Conservation (phyloP, 1,140 invertebrate genomes). For the Oscheius sp. region DNA sequence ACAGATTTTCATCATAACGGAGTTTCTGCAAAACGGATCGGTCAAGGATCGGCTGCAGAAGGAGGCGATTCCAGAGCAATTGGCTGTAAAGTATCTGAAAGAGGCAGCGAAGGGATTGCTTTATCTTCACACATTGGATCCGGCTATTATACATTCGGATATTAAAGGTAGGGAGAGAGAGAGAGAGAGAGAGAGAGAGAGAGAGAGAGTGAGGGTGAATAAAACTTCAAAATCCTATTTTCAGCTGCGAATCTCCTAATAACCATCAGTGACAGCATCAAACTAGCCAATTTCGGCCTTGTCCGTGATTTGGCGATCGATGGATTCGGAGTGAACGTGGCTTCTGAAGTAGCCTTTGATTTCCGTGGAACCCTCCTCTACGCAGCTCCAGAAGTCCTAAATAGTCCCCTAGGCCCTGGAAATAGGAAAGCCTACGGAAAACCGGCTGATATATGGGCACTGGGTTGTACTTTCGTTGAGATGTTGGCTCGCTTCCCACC, state of each 20-base stretch:
- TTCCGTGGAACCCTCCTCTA: constrained; percentile 39
- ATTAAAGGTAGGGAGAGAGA: no score
- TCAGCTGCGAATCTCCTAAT: constrained; percentile 39
- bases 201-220: no score
- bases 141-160: constrained; percentile 36
- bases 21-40: constrained; percentile 30
- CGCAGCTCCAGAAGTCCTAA: constrained; percentile 39
- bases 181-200: no score
- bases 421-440: constrained; percentile 34
- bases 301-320: constrained; percentile 41
- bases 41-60: constrained; percentile 31
- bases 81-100: constrained; percentile 40
- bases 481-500: constrained; percentile 37
- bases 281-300: constrained; percentile 41
- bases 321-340: constrained; percentile 40
- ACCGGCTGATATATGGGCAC: constrained; percentile 41
- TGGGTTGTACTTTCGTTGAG: constrained; percentile 41
- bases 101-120: constrained; percentile 33
- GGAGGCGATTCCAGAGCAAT: constrained; percentile 23
- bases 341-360: constrained; percentile 38
- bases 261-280: constrained; percentile 35
- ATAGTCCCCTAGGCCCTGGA: constrained; percentile 28
- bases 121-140: constrained; percentile 31
- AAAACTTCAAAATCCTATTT: no score
- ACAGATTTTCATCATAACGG: constrained; percentile 32